Conservation (phyloP, 1,140 invertebrate genomes). For the Cotesia chilonis region DNA sequence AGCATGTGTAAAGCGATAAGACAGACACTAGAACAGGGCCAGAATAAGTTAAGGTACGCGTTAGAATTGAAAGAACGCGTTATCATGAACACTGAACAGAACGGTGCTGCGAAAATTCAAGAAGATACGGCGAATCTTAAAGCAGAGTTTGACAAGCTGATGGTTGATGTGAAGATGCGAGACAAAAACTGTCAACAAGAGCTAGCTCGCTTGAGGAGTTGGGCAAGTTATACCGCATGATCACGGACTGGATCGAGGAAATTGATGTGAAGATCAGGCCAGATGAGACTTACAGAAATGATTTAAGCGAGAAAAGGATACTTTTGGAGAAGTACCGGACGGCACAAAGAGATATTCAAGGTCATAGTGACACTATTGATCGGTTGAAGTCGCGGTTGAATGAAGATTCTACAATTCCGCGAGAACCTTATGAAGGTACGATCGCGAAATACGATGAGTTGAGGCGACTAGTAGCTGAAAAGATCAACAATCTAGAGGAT, state of each 20-base stretch:
- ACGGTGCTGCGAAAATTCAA: conserved; percentile 85
- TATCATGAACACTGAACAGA: conserved; percentile 89
- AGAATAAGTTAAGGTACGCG: conserved; percentile 88
- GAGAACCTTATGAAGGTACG: conserved; percentile 74
- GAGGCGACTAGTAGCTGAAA: conserved; percentile 71
- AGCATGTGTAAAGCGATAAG: conserved; percentile 84
- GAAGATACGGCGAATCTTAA: conserved; percentile 89
- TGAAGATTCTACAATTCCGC: conserved; percentile 73
- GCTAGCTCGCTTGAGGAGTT: conserved; percentile 84
- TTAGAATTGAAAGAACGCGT: conserved; percentile 92
- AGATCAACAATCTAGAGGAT: conserved; percentile 76
- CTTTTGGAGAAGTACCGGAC: conserved; percentile 84
- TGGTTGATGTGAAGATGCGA: conserved; percentile 82
- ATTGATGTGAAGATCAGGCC: conserved; percentile 82
- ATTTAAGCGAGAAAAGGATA: conserved; percentile 89
- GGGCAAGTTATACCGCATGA: conserved; percentile 79
- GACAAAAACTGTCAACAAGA: conserved; percentile 76
- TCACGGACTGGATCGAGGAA: conserved; percentile 87
- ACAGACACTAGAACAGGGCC: conserved; percentile 87
- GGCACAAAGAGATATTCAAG: conserved; percentile 79
- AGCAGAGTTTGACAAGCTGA: conserved; percentile 85
- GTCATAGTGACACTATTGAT: conserved; percentile 78
- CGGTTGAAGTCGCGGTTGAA: conserved; percentile 74
- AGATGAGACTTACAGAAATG: conserved; percentile 77
- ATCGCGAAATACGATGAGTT: conserved; percentile 77